Conservation (phyloP, 2,797 vertebrate species). For the Lutjanus campechanus region DNA sequence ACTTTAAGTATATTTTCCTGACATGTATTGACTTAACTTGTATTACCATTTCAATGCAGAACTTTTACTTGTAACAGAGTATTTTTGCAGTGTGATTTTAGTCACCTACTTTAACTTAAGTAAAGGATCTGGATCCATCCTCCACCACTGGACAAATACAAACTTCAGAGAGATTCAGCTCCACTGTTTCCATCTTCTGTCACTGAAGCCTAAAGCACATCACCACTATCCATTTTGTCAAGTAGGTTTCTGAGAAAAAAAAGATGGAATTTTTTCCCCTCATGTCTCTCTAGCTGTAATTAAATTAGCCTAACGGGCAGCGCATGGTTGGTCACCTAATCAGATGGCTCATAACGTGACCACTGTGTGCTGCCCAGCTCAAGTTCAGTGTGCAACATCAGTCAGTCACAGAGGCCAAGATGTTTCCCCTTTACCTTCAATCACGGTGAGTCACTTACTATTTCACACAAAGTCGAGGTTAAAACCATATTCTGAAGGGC, state of each 20-base stretch:
- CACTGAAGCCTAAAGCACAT: slow-evolving; percentile 32
- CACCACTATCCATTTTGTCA: slow-evolving; percentile 53
- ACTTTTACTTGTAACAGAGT: too few relatives aligned
- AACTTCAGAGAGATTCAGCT: slow-evolving; percentile 28
- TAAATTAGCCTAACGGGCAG: slow-evolving; percentile 84
- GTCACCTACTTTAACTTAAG: too few relatives aligned
- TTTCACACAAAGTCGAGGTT: slow-evolving; percentile 33
- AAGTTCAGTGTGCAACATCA: slow-evolving; percentile 64
- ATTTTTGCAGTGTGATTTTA: too few relatives aligned
- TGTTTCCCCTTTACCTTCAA: slow-evolving; percentile 87
- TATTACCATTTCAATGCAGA: too few relatives aligned
- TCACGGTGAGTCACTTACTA: slow-evolving; percentile 80
- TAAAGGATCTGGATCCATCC: too few relatives aligned
- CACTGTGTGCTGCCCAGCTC: slow-evolving; percentile 52
- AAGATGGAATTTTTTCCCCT: slow-evolving; percentile 50
- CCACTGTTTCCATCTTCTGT: slow-evolving; percentile 17
- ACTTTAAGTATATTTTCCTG: too few relatives aligned
- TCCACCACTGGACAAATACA: slow-evolving; percentile 25
- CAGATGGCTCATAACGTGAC: slow-evolving; percentile 86
- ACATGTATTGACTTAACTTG: too few relatives aligned
- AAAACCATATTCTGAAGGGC: not conserved
- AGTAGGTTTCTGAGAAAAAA: slow-evolving; percentile 42
- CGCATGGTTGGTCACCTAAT: slow-evolving; percentile 83
- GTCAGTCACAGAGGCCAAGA: slow-evolving; percentile 71
- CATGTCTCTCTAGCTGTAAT: slow-evolving; percentile 77